A percentile compares a stretch with the other conserved stretches of the same genome.
phyloP scores from a whole-genome alignment of 2,888 invertebrate species.

The Cosmia pyralina region DNA sequence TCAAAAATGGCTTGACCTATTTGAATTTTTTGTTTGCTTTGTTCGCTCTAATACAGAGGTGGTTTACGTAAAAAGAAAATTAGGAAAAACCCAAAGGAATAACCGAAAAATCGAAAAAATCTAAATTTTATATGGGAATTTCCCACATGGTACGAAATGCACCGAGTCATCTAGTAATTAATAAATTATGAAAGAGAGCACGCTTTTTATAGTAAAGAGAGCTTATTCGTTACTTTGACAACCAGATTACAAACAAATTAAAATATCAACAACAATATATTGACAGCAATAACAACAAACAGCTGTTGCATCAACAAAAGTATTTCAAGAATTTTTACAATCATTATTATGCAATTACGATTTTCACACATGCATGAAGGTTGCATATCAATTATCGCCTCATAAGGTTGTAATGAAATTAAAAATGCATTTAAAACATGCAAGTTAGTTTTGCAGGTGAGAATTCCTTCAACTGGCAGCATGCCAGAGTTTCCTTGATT shows the following conservation, averaged over 20 bases:
- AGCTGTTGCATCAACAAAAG: constrained; percentile 14
- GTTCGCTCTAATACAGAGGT: too few species aligned
- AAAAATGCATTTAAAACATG: constrained; percentile 18
- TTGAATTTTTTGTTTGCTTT: too few species aligned
- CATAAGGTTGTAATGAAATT: constrained; percentile 13
- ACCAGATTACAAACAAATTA: neutral
- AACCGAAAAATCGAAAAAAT: too few species aligned
- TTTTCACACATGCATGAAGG: constrained; percentile 25
- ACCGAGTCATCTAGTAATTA: too few species aligned
- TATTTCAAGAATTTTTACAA: constrained; percentile 12
- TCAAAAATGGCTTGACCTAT: too few species aligned
- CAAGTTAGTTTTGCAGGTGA: constrained; percentile 41
- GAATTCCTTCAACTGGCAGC: constrained; percentile 29
- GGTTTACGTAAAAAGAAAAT: too few species aligned
- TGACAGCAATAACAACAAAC: constrained; percentile 17
- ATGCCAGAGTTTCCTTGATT: constrained; percentile 22
- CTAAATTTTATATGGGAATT: too few species aligned
- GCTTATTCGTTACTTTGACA: constrained; percentile 1
- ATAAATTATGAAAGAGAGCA: too few species aligned
- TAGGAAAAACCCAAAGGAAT: too few species aligned
- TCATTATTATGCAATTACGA: constrained; percentile 16
- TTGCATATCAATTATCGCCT: constrained; percentile 26
- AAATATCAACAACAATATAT: constrained; percentile 10
- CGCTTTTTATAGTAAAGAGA: neutral
- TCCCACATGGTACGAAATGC: too few species aligned